Evolutionary conservation across 2,888 invertebrate genomes (phyloP).

Genomic region (Diabrotica balteata): DNA sequence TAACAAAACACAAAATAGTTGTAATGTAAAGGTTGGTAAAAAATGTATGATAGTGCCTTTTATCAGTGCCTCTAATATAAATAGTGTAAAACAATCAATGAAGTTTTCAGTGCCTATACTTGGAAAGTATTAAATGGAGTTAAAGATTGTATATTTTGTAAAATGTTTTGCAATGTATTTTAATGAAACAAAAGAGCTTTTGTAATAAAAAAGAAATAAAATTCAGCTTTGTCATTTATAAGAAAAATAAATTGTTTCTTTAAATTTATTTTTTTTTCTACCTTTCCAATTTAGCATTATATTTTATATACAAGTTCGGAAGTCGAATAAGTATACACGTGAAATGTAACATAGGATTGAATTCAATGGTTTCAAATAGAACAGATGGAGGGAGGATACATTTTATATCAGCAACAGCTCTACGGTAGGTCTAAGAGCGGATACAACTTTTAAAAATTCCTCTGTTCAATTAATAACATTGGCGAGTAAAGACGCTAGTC

Average conservation of each 20-base stretch:
- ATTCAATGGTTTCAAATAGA: too few relatives aligned
- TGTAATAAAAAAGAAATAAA: conserved; percentile 55
- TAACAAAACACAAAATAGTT: background rate
- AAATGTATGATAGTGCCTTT: conserved; percentile 51
- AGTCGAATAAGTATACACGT: too few relatives aligned
- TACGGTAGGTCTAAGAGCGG: too few relatives aligned
- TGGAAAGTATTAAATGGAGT: conserved; percentile 41
- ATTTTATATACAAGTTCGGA: too few relatives aligned
- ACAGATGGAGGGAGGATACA: too few relatives aligned
- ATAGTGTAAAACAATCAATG: conserved; percentile 21
- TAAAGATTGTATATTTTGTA: conserved; percentile 56
- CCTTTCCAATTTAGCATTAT: background rate
- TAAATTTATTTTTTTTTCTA: background rate
- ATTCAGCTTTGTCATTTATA: conserved; percentile 58
- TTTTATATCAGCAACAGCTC: too few relatives aligned
- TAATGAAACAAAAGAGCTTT: conserved; percentile 51
- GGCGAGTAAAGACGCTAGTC: too few relatives aligned
- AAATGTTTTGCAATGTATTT: conserved; percentile 48
- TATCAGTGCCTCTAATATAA: conserved; percentile 46
- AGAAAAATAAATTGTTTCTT: conserved; percentile 47
- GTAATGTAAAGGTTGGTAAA: background rate
- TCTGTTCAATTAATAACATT: too few relatives aligned
- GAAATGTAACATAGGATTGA: too few relatives aligned
- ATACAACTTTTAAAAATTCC: too few relatives aligned
- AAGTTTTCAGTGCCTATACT: conserved; percentile 26